phyloP scores from a whole-genome alignment of 2,113 vertebrate genomes.

The Anoura caudifer region DNA sequence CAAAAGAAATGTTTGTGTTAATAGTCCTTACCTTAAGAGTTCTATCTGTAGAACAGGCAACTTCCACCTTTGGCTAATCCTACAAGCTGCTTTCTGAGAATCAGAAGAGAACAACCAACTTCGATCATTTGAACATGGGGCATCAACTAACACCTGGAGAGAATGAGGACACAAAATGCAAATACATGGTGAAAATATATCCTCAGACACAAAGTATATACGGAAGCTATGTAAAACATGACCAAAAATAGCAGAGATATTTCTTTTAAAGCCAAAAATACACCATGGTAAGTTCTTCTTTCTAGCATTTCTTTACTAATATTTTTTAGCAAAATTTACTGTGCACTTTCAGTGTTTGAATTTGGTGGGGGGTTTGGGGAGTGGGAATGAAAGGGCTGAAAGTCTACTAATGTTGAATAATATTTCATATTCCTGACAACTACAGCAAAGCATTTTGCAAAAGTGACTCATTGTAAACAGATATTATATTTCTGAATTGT shows the following conservation, averaged over 20 bases:
- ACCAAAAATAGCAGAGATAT: neutral
- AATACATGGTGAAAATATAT: neutral
- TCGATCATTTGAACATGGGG: conserved; percentile 97
- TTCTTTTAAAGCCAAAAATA: neutral
- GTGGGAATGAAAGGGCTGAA: neutral
- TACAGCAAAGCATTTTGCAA: neutral
- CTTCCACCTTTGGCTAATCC: conserved; percentile 77
- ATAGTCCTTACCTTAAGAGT: conserved; percentile 81
- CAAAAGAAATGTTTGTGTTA: neutral
- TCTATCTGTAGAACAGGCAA: conserved; percentile 78
- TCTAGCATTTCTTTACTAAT: neutral
- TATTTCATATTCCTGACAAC: neutral
- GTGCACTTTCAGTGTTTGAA: neutral
- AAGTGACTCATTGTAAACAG: conserved; percentile 18
- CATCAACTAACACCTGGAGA: conserved; percentile 83
- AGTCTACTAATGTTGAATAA: neutral
- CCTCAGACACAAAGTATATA: neutral
- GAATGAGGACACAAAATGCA: neutral
- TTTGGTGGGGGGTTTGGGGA: neutral
- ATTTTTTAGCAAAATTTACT: neutral
- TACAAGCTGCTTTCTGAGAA: conserved; percentile 70
- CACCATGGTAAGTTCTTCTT: neutral
- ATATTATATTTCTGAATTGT: conserved; percentile 7
- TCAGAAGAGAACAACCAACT: conserved; percentile 92
- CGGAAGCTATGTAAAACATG: neutral